Evolutionary conservation across 2,113 vertebrate genomes (phyloP).

Genomic region (Triplophysa tibetana): DNA sequence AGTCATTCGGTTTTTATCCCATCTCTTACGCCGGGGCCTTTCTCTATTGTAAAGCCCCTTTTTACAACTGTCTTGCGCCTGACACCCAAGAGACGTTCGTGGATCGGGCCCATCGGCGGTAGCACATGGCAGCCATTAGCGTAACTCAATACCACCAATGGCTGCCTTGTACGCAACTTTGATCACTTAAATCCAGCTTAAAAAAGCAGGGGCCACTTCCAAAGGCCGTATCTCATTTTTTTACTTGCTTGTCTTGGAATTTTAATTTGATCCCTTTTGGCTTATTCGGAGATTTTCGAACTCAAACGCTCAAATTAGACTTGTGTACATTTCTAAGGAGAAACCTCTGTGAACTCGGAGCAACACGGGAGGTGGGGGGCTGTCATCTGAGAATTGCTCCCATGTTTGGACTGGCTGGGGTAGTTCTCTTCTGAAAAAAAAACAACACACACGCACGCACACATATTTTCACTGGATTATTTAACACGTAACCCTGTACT

Average conservation of each 20-base stretch:
- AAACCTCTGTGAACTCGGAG: conserved; percentile 26
- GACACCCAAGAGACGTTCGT: conserved; percentile 36
- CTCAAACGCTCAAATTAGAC: conserved; percentile 45
- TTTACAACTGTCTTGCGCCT: conserved; percentile 42
- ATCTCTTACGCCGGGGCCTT: background rate
- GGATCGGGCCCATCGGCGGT: conserved; percentile 37
- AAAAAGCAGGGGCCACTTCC: conserved; percentile 40
- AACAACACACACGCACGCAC: background rate
- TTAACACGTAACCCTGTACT: conserved; percentile 40
- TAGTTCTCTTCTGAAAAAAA: conserved; percentile 18
- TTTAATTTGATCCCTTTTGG: conserved; percentile 55
- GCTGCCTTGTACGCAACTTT: conserved; percentile 41
- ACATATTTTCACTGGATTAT: conserved; percentile 49
- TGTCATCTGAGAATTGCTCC: conserved; percentile 42
- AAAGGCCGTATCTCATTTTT: conserved; percentile 45
- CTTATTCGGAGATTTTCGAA: conserved; percentile 42
- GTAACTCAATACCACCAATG: conserved; percentile 51
- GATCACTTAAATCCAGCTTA: conserved; percentile 57
- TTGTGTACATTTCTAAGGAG: conserved; percentile 44
- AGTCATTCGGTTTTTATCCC: conserved; percentile 54
- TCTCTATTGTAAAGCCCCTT: conserved; percentile 27
- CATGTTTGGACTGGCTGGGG: conserved; percentile 48
- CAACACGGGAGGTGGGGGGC: conserved; percentile 40
- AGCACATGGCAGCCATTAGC: conserved; percentile 56
- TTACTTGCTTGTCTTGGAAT: conserved; percentile 49